Percentiles rank a stretch among this genome's conserved stretches.
These are phyloP conservation scores for Leptocoma aspasia DNA, from an alignment of 2,113 vertebrate genomes.

Conservation along the genomic window DNA sequence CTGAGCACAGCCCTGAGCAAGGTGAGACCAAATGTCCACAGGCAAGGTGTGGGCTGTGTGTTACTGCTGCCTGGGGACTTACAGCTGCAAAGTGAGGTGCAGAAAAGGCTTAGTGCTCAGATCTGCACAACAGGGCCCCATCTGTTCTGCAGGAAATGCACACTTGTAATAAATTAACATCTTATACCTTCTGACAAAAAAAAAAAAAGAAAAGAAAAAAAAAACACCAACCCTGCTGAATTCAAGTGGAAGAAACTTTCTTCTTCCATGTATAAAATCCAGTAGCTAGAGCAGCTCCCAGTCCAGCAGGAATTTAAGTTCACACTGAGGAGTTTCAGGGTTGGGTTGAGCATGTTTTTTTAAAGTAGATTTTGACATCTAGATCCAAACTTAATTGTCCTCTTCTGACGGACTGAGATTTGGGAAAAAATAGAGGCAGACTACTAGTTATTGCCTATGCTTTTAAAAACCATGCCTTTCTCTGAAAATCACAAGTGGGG, in stretches of 20 bases:
- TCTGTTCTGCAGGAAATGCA: not conserved
- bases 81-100: not conserved
- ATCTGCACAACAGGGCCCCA: not conserved
- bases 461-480: not conserved
- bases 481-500: not conserved
- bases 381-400: not conserved
- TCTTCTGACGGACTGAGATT: not conserved
- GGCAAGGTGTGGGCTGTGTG: not conserved
- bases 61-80: not conserved
- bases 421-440: not conserved
- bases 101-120: not conserved
- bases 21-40: accelerated
- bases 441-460: not conserved
- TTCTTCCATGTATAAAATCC: not conserved
- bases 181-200: not conserved
- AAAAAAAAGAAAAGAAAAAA: too few species aligned
- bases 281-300: not conserved
- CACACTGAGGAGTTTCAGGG: not conserved
- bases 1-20: not conserved
- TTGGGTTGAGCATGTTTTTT: not conserved
- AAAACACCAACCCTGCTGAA: not conserved
- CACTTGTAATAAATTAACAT: not conserved
- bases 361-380: not conserved
- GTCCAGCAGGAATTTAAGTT: not conserved
- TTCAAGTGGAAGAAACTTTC: not conserved